Evolutionary conservation across 92 coral and sea anemone species (phyloP).

Genomic region (Umimayanthus kanabou): DNA sequence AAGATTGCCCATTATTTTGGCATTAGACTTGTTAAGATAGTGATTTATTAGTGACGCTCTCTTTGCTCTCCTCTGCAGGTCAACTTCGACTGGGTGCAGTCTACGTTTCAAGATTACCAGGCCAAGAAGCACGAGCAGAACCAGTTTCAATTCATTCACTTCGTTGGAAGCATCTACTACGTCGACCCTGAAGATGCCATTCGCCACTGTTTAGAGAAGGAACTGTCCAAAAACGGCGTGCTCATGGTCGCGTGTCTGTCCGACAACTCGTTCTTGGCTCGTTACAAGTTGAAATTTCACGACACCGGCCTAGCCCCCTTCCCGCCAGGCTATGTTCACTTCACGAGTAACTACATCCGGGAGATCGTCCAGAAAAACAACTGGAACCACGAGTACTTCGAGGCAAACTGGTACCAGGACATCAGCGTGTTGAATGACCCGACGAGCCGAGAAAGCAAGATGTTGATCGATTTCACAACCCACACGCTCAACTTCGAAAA

Average conservation of each 20-base stretch:
- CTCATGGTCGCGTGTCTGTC: constrained; percentile 7
- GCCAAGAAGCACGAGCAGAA: not conserved
- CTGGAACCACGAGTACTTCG: constrained; percentile 28
- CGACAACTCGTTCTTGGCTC: constrained; percentile 33
- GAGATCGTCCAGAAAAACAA: constrained; percentile 25
- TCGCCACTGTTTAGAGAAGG: constrained; percentile 38
- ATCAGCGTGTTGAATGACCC: constrained; percentile 3
- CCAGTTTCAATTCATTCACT: constrained; percentile 31
- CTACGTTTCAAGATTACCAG: constrained; percentile 35
- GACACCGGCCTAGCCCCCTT: constrained; percentile 37
- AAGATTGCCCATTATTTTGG: not conserved
- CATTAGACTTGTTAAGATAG: not conserved
- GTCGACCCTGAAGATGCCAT: constrained; percentile 34
- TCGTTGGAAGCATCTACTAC: constrained; percentile 37
- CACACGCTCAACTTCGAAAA: constrained; percentile 24
- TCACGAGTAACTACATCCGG: constrained; percentile 30
- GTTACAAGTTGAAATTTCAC: constrained; percentile 21
- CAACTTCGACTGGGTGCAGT: constrained; percentile 30
- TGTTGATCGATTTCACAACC: constrained; percentile 11
- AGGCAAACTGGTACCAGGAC: constrained; percentile 18
- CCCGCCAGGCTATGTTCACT: constrained; percentile 26
- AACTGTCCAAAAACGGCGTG: constrained; percentile 24
- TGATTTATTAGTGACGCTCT: too few species aligned
- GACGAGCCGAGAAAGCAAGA: constrained; percentile 11
- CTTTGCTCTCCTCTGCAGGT: not conserved